A percentile compares a stretch with the other conserved stretches of the same genome.
Evolutionary conservation across 1,140 invertebrate genomes (phyloP).

Genomic region (Akabosia matsudoensis): DNA sequence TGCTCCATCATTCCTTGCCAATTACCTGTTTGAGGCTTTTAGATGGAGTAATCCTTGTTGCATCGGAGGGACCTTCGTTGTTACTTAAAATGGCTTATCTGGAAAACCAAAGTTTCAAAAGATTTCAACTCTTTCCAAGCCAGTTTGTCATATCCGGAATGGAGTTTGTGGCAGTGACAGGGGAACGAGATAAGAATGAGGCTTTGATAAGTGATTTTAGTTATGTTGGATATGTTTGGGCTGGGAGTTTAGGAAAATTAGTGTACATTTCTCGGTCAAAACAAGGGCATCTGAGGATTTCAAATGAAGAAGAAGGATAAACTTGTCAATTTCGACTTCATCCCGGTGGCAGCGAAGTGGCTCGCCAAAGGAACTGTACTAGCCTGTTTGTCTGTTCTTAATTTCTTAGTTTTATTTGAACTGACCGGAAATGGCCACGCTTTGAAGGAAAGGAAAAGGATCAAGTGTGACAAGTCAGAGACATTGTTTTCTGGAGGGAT

Average conservation of each 20-base stretch:
- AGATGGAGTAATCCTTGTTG: background rate
- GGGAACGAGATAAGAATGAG: too few relatives aligned
- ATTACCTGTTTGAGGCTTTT: constrained; percentile 2
- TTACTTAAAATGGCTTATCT: constrained; percentile 7
- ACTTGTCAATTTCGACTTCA: constrained; percentile 13
- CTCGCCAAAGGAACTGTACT: background rate
- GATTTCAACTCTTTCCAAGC: constrained; percentile 21
- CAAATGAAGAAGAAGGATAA: background rate
- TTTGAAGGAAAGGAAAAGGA: background rate
- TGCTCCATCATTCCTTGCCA: constrained; percentile 7
- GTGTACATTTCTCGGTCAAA: background rate
- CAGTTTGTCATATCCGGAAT: constrained; percentile 20
- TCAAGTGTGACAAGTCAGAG: background rate
- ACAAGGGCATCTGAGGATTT: background rate
- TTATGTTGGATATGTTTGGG: constrained; percentile 6
- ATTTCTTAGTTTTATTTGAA: background rate
- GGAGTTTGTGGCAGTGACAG: too few relatives aligned
- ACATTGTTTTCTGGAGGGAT: background rate
- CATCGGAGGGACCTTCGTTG: constrained; percentile 5
- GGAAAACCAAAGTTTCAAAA: background rate
- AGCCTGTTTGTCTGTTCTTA: background rate
- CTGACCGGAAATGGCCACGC: background rate
- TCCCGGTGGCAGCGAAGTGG: constrained; percentile 14
- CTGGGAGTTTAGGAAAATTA: background rate
- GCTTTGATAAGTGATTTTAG: background rate